phyloP scores from a whole-genome alignment of 2,113 vertebrate genomes.

The Serinus canaria region DNA sequence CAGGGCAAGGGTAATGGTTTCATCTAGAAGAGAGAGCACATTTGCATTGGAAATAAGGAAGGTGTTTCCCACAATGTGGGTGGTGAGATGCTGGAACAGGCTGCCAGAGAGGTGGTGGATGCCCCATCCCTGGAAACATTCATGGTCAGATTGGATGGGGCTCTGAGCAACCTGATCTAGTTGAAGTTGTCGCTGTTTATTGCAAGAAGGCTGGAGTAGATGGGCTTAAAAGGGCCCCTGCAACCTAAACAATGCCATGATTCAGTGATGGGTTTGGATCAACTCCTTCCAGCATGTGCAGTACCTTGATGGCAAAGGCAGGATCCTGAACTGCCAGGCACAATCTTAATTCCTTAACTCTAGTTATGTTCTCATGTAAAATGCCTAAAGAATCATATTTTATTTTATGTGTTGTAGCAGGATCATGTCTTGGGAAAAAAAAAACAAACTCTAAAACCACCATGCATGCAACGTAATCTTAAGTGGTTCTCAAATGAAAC shows the following conservation, averaged over 20 bases:
- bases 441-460: not conserved
- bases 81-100: not conserved
- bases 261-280: not conserved
- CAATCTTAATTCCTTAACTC: not conserved
- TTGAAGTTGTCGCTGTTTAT: not conserved
- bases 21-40: too few relatives aligned
- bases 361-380: too few relatives aligned
- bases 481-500: not conserved
- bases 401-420: not conserved
- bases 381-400: not conserved
- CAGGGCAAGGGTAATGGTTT: not conserved
- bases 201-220: not conserved
- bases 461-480: rapidly evolving
- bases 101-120: not conserved
- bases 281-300: not conserved
- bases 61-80: too few relatives aligned
- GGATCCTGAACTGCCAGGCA: not conserved
- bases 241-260: not conserved
- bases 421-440: not conserved
- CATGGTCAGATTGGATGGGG: too few relatives aligned
- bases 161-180: not conserved
- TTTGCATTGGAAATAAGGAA: not conserved
- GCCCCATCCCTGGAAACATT: not conserved
- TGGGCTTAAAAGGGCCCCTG: not conserved
- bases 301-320: not conserved